Percentiles rank a stretch among this genome's conserved stretches.
Conservation (phyloP, 1,140 invertebrate genomes). For the Metaphire vulgaris region DNA sequence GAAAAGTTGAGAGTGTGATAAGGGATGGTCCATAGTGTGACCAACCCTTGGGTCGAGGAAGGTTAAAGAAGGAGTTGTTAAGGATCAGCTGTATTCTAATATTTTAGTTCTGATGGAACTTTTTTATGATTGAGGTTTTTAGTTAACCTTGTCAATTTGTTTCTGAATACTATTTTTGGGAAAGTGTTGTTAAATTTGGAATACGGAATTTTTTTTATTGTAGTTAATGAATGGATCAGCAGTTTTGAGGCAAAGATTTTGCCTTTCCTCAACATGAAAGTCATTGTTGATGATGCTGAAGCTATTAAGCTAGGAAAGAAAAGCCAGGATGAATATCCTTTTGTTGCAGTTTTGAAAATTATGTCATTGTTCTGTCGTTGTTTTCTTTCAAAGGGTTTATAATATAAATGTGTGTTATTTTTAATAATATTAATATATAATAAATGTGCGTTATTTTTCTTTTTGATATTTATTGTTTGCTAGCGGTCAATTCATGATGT, state of each 20-base stretch:
- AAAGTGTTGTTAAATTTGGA: too few species aligned
- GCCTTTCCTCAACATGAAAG: constrained; percentile 67
- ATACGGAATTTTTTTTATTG: not conserved
- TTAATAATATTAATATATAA: too few species aligned
- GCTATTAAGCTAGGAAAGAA: constrained; percentile 75
- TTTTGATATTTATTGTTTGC: too few species aligned
- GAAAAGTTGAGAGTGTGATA: too few species aligned
- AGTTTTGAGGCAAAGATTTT: constrained; percentile 77
- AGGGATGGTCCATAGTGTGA: constrained; percentile 25
- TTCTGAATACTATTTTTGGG: too few species aligned
- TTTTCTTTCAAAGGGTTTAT: too few species aligned
- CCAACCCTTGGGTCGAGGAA: not conserved
- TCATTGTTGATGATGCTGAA: constrained; percentile 68
- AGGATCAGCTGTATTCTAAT: constrained; percentile 33
- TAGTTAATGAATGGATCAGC: constrained; percentile 41
- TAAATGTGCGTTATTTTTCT: too few species aligned
- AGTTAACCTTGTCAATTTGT: not conserved
- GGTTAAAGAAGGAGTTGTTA: too few species aligned
- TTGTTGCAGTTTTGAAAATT: constrained; percentile 16
- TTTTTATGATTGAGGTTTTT: not conserved
- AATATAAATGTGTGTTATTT: too few species aligned
- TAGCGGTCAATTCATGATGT: not conserved
- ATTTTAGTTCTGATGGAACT: constrained; percentile 52
- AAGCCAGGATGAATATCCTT: constrained; percentile 62
- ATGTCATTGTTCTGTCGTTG: too few species aligned